Evolutionary conservation across 2,888 invertebrate species (phyloP).

Genomic region (Gonocerus acuteangulatus): DNA sequence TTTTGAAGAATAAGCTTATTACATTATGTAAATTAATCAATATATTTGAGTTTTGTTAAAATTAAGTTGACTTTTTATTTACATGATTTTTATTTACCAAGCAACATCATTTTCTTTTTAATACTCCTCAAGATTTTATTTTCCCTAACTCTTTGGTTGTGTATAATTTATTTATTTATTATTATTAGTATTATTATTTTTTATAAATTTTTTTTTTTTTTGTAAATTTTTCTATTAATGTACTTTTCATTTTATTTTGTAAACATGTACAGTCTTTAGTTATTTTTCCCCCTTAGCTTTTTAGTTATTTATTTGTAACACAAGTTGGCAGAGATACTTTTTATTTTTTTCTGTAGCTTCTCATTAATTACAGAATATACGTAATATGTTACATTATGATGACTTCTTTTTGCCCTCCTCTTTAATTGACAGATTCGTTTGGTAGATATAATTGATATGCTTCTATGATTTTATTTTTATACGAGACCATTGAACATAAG

Average conservation of each 20-base stretch:
- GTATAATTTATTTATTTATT: background rate
- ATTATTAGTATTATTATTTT: background rate
- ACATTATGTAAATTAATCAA: too few relatives aligned
- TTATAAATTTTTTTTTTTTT: background rate
- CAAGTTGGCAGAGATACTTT: too few relatives aligned
- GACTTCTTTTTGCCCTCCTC: background rate
- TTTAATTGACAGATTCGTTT: too few relatives aligned
- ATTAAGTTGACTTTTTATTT: too few relatives aligned
- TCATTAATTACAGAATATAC: slow-evolving; percentile 15
- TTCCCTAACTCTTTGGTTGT: background rate
- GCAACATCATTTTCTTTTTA: too few relatives aligned
- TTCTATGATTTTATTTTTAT: too few relatives aligned
- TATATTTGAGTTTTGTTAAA: too few relatives aligned
- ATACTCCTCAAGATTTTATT: too few relatives aligned
- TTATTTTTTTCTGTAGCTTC: slow-evolving; percentile 17
- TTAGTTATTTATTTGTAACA: slow-evolving; percentile 15
- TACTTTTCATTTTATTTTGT: background rate
- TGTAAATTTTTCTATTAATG: background rate
- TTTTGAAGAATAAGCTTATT: too few relatives aligned
- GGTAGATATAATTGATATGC: too few relatives aligned
- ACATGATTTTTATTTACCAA: too few relatives aligned
- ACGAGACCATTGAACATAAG: too few relatives aligned
- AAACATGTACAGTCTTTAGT: slow-evolving; percentile 5
- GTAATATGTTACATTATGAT: slow-evolving; percentile 7
- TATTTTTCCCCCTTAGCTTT: background rate